Conservation (phyloP, 1,140 invertebrate genomes). For the Glossosoma conforme region DNA sequence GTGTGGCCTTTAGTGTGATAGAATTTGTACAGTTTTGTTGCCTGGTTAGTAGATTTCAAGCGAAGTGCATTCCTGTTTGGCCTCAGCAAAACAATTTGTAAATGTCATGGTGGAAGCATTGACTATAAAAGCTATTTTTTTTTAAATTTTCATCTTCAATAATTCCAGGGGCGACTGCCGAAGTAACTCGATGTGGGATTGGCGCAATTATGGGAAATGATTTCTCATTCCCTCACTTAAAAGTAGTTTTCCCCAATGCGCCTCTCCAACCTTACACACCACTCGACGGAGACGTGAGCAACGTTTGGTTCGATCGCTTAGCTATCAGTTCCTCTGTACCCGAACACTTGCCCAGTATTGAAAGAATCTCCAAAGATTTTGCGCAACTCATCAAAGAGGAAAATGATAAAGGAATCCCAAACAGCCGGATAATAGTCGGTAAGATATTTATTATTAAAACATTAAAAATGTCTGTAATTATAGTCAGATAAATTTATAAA, state of each 20-base stretch:
- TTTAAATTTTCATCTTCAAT: no score
- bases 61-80: background rate
- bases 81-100: background rate
- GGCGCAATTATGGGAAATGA: conserved; percentile 53
- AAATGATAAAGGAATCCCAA: conserved; percentile 56
- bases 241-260: conserved; percentile 66
- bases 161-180: conserved; percentile 58
- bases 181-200: conserved; percentile 60
- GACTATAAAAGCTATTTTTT: background rate
- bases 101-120: background rate
- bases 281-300: conserved; percentile 54
- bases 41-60: background rate
- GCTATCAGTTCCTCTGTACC: conserved; percentile 53
- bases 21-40: no score
- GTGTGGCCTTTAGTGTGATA: no score
- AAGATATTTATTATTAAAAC: no score
- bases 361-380: conserved; percentile 51
- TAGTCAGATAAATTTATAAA: no score
- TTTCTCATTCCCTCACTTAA: conserved; percentile 62
- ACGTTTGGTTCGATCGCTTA: conserved; percentile 68
- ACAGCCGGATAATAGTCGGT: conserved; percentile 62
- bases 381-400: conserved; percentile 59
- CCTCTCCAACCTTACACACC: conserved; percentile 63
- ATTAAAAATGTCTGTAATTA: no score
- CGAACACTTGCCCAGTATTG: conserved; percentile 57